phyloP scores from a whole-genome alignment of 30 jellyfish, hydroid and myxozoan species.

The Rhopilema esculentum region DNA sequence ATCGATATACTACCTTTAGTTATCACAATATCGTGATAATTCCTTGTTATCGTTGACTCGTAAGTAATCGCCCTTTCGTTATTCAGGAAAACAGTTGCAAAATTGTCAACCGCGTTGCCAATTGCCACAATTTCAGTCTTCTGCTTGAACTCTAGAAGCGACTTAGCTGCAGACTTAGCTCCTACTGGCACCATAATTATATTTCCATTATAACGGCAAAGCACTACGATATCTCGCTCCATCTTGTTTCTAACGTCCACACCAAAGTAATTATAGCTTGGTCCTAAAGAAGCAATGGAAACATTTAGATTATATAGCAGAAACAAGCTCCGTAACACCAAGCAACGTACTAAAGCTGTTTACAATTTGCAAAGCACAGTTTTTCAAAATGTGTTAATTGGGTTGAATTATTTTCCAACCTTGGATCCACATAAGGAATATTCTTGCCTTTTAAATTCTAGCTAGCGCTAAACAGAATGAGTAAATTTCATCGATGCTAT shows the following conservation, averaged over 20 bases:
- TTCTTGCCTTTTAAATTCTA: too few relatives aligned
- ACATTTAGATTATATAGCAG: too few relatives aligned
- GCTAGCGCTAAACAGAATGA: too few relatives aligned
- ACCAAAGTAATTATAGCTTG: slow-evolving; percentile 21
- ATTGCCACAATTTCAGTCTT: not conserved
- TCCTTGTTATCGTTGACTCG: not conserved
- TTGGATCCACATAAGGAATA: too few relatives aligned
- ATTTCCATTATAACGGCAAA: not conserved
- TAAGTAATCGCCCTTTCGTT: slow-evolving; percentile 2
- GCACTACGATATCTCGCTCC: slow-evolving; percentile 10
- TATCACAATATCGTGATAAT: not conserved
- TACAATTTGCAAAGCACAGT: too few relatives aligned
- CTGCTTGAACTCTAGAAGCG: not conserved
- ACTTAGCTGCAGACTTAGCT: slow-evolving; percentile 8
- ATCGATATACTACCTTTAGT: slow-evolving; percentile 16
- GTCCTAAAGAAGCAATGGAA: slow-evolving; percentile 8
- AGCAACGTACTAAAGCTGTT: too few relatives aligned
- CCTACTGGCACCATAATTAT: not conserved
- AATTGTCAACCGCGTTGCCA: not conserved
- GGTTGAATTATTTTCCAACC: too few relatives aligned
- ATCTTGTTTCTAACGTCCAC: slow-evolving; percentile 17
- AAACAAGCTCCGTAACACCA: too few relatives aligned
- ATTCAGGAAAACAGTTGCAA: slow-evolving; percentile 2
- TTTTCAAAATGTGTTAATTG: too few relatives aligned
- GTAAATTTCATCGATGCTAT: too few relatives aligned